Conservation (phyloP, 2,113 vertebrate species). For the Mastomys natalensis region DNA sequence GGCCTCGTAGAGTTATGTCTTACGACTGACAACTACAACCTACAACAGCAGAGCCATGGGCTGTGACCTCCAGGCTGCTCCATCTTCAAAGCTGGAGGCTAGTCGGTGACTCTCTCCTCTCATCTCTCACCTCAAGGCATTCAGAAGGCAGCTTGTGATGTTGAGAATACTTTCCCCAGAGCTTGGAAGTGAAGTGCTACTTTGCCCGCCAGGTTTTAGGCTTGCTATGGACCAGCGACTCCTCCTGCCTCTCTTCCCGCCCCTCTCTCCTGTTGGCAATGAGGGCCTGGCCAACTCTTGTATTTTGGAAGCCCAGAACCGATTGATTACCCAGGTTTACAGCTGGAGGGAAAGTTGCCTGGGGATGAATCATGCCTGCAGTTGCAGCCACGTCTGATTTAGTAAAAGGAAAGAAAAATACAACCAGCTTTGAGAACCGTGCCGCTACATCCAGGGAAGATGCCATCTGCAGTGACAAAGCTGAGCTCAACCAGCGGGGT, state of each 20-base stretch:
- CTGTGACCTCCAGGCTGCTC: neutral
- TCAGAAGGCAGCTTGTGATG: too few relatives aligned
- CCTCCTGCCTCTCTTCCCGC: neutral
- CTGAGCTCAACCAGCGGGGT: rapidly evolving
- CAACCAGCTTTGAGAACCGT: neutral
- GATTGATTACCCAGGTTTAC: neutral
- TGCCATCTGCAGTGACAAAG: rapidly evolving
- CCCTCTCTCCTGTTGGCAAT: too few relatives aligned
- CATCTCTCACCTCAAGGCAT: neutral
- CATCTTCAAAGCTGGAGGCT: neutral
- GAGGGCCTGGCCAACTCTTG: neutral
- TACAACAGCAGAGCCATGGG: too few relatives aligned
- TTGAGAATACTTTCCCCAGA: neutral
- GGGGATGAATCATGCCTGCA: conserved; percentile 6
- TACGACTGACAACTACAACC: too few relatives aligned
- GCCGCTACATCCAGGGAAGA: neutral
- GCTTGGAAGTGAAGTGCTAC: neutral
- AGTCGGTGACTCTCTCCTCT: neutral
- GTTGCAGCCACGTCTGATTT: neutral
- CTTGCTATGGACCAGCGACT: neutral
- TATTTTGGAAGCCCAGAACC: neutral
- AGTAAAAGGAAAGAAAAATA: neutral
- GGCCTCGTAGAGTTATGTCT: neutral
- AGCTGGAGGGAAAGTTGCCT: conserved; percentile 10
- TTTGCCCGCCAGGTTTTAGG: neutral